Base-by-base conservation (phyloP, 1,140 invertebrate species). In the Drosophila littoralis region DNA sequence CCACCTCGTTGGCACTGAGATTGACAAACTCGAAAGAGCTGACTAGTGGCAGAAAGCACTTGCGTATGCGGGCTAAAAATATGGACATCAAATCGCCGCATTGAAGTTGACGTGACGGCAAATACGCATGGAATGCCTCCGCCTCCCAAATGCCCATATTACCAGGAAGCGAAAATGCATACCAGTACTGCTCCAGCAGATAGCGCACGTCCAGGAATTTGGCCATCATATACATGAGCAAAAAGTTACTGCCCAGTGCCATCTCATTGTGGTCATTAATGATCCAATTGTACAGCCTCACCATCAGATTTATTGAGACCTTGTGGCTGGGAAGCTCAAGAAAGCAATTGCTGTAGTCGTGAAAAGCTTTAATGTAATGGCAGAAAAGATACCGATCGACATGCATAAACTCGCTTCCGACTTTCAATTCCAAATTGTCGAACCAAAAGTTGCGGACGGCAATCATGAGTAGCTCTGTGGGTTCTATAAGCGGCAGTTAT, bases 281-380 rank as follows among this genome's bases (percentile, higher is more conserved):
- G 58, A 82, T 64, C 79, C 79, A 82, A 2, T 71, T 15, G 28
- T 81, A 82, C 7, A 82, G 40, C 6, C 8, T n/a, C 0, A 10
- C n/a, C 15, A 81, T 0, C 13, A 64, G 7, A 4, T n/a, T 6
- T 15, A 77, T 71, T 2, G 13, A 9, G 0, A 77, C 35, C 4
- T 51, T 15, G 13, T 60, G 10, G 2, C 10, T 7, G 4, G 78
- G 78, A 0, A 82, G 9, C 6, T 77, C 74, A 17, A 82, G 12
- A 2, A 48, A 55, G 1, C 0, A 2, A 2, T 9, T 28, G 5
- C 0, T 10, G 4, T 15, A 10, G 1, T 13, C 3, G 0, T 2
- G 2, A 6, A 64, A 81, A 2, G 35, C 48, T 0, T 12, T 8
- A 0, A 58, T 35, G 28, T 15, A 70, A 12, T 67, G 7, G 5